Evolutionary conservation across 2,113 vertebrate genomes (phyloP).

Genomic region (Phyllostomus hastatus): DNA sequence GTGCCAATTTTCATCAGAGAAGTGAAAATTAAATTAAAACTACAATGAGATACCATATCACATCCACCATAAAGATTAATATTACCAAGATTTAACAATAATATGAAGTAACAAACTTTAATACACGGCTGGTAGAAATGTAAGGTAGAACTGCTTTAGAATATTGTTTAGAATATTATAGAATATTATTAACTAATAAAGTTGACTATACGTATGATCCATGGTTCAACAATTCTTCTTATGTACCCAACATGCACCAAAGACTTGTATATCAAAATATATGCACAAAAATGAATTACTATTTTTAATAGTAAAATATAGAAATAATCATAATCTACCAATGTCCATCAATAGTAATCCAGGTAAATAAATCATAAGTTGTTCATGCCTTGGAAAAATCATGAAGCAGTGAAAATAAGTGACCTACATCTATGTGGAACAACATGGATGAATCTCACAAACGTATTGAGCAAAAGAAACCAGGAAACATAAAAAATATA

Average conservation of each 20-base stretch:
- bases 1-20: neutral
- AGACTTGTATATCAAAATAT: neutral
- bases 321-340: neutral
- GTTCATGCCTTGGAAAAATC: neutral
- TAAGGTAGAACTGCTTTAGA: neutral
- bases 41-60: neutral
- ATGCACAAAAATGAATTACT: neutral
- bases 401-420: neutral
- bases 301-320: neutral
- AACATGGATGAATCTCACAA: neutral
- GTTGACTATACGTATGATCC: neutral
- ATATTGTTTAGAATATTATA: neutral
- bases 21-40: neutral
- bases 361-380: neutral
- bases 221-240: neutral
- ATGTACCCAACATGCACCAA: neutral
- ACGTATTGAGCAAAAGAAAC: neutral
- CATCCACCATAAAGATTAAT: neutral
- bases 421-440: neutral
- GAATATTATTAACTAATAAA: neutral
- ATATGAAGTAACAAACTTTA: neutral
- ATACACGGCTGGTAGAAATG: neutral
- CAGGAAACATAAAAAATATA: neutral
- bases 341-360: neutral
- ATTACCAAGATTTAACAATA: neutral